Conservation (phyloP, 2,888 invertebrate genomes). For the Hemicrepidius hirtus region DNA sequence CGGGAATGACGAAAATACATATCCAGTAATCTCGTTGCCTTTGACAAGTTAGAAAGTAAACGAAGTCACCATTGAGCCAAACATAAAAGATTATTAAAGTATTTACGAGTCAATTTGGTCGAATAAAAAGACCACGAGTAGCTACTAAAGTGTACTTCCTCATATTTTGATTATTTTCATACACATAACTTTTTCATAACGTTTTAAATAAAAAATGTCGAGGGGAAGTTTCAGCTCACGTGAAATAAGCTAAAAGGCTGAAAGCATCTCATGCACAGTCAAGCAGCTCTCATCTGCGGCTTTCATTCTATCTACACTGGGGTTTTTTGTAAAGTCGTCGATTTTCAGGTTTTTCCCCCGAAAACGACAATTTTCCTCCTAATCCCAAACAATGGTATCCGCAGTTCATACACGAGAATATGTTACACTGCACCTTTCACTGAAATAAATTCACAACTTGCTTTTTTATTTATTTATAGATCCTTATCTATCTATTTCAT, state of each 20-base stretch:
- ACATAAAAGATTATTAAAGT: too few species aligned
- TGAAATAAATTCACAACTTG: too few species aligned
- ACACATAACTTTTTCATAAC: neutral
- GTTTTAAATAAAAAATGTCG: neutral
- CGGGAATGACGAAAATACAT: too few species aligned
- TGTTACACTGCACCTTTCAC: neutral
- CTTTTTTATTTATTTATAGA: neutral
- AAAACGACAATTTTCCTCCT: neutral
- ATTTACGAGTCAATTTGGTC: too few species aligned
- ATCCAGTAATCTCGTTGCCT: too few species aligned
- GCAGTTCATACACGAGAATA: neutral
- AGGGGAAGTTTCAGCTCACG: neutral
- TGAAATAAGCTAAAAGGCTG: neutral
- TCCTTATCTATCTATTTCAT: constrained; percentile 1
- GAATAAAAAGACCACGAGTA: too few species aligned
- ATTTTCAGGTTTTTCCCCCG: neutral
- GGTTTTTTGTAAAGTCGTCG: constrained; percentile 11
- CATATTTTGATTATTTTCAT: neutral
- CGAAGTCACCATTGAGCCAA: too few species aligned
- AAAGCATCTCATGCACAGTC: constrained; percentile 11
- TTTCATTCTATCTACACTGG: neutral
- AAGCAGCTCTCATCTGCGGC: constrained; percentile 8
- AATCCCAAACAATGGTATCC: constrained; percentile 2
- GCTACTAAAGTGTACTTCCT: too few species aligned
- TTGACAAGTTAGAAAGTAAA: too few species aligned